phyloP scores from a whole-genome alignment of 2,888 invertebrate genomes.

The Tipula unca region DNA sequence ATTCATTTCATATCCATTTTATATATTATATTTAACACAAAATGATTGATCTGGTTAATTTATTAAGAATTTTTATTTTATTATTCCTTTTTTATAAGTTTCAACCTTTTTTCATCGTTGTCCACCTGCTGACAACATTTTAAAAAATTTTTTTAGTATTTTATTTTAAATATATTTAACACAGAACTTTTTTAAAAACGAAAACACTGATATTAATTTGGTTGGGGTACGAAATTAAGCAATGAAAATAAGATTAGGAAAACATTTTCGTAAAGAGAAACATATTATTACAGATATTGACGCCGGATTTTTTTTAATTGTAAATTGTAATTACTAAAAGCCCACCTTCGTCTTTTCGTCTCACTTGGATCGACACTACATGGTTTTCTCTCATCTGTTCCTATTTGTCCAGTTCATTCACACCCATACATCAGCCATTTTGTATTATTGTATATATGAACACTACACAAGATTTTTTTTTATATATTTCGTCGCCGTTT shows the following conservation, averaged over 20 bases:
- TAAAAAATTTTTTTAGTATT: constrained; percentile 20
- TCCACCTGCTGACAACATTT: constrained; percentile 28
- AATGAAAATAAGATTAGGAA: neutral
- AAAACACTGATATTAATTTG: neutral
- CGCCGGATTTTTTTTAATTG: constrained; percentile 21
- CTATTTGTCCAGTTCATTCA: constrained; percentile 21
- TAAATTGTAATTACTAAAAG: neutral
- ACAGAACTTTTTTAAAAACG: constrained; percentile 18
- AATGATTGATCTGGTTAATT: neutral
- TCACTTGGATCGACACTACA: constrained; percentile 19
- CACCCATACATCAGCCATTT: constrained; percentile 20
- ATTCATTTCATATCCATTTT: neutral
- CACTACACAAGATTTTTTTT: constrained; percentile 1
- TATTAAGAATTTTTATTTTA: neutral
- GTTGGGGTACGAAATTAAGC: constrained; percentile 20
- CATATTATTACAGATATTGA: constrained; percentile 4
- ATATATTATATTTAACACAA: neutral
- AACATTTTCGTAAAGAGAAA: neutral
- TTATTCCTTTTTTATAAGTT: neutral
- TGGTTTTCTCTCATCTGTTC: constrained; percentile 20
- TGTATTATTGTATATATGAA: constrained; percentile 8
- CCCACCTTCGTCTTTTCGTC: constrained; percentile 20
- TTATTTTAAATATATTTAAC: constrained; percentile 21
- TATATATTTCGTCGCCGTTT: neutral
- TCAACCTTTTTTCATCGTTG: constrained; percentile 20